A percentile compares a stretch with the other conserved stretches of the same genome.
These are phyloP conservation scores for Neodiprion lecontei DNA, from an alignment of 1,140 invertebrate genomes.

Conservation along the genomic window DNA sequence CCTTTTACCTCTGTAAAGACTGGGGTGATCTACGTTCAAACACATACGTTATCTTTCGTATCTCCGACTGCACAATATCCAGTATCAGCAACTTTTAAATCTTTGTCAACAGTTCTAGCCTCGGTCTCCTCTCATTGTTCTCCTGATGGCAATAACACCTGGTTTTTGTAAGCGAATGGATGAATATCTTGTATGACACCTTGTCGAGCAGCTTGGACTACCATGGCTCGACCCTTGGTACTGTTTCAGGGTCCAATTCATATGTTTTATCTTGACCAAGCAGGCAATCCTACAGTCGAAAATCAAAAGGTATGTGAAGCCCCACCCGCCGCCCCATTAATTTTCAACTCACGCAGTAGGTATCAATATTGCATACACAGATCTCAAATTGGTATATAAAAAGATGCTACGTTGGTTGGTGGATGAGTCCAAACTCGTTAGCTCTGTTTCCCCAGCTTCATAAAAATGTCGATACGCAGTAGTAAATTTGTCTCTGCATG, in stretches of 20 bases:
- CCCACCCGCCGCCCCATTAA: background rate
- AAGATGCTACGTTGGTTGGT: too few relatives aligned
- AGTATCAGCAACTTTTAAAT: background rate
- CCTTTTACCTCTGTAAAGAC: too few relatives aligned
- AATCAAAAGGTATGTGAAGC: background rate
- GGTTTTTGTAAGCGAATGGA: background rate
- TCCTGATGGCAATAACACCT: background rate
- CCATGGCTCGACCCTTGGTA: background rate
- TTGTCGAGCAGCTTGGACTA: background rate
- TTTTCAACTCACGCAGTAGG: background rate
- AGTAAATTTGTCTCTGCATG: too few relatives aligned
- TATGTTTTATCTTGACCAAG: background rate
- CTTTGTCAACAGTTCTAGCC: background rate
- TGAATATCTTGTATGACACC: background rate
- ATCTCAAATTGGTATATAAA: background rate
- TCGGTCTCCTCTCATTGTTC: too few relatives aligned
- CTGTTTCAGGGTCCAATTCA: background rate
- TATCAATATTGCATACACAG: background rate
- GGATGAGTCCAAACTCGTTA: too few relatives aligned
- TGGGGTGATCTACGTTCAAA: background rate
- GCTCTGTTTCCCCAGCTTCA: too few relatives aligned
- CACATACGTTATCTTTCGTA: background rate
- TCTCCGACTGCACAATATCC: background rate
- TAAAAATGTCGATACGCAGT: too few relatives aligned
- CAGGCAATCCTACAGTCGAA: background rate